Evolutionary conservation across 2,888 invertebrate genomes (phyloP), one percentile per base, ranked within the genome.

Genomic region (Habroteleia sp.): DNA sequence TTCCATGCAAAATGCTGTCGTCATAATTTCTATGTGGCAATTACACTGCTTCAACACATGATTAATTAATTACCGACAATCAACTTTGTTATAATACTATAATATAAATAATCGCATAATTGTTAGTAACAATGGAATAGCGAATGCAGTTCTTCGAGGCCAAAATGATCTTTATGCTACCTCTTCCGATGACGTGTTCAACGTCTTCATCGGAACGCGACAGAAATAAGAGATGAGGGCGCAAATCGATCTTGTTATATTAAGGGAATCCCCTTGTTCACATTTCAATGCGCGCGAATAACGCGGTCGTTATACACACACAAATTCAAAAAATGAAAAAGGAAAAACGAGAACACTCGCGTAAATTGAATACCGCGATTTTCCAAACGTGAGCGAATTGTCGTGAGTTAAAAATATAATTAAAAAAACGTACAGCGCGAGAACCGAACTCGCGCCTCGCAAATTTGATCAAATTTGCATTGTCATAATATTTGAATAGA

Each of bases 111-210:
- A 42, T 46, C 27, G 44, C 33, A 46, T 54, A 66, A 66, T 68
- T 41, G 48, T 41, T 39, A 48, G 20, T 16, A 69, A 69, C 68
- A 69, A 69, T 69, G 58, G 60, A 69, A 60, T 48, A 29, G 2
- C 39, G 39, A 42, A 27, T 33, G 17, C 10, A 7, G 25, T 3
- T 35, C 60, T 48, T 58, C 71, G 77, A 77, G 74, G 71, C 46
- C 71, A 50, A 42, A 23, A 65, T 65, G 44, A 69, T 66, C 71
- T 76, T 74, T 74, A 74, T 74, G 65, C 66, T 48, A 48, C 48
- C 56, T 74, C 62, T 77, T 74, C 50, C 66, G 63, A 68, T 72
- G 77, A 72, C 74, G 76, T 69, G 74, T 68, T 74, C 74, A 41
- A 72, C 74, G 58, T 63, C 72, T 62, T 37, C 50, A 50, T 50